Base-by-base conservation (phyloP, 2,888 invertebrate genomes). In the Agrochola lota region DNA sequence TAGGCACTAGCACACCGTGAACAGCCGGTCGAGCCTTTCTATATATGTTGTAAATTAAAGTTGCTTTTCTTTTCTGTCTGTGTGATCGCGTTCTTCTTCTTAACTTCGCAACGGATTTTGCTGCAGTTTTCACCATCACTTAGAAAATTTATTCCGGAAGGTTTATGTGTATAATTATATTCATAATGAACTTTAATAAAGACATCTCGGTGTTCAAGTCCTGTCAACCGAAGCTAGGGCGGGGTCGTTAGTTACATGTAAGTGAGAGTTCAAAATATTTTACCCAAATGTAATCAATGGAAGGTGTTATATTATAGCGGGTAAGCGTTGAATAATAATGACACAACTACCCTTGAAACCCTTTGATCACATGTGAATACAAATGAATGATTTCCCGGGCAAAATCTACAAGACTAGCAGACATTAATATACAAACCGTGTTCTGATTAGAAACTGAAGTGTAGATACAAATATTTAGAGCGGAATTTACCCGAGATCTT, bases 271-370 rank as follows among this genome's bases (percentile, higher is more conserved):
- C 11, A 49, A 67, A 75, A 55, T 12, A 30, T 73, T 70, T 49
- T 12, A 26, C 46, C 15, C 35, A 59, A 75, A 63, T 68, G 60
- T 84, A 84, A 84, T 84, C 78, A 84, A 77, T 78, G 49, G 20
- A 72, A 75, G 55, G 69, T 78, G 78, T 80, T 87, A 85, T 87
- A 78, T 82, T 67, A 71, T 69, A 66, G 26, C 35, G 46, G 43
- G 69, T 77, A 64, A 60, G 75, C 67, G 66, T 62, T 88, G 85
- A 87, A 88, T 87, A 88, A 82, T 80, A 85, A 87, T 80, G 64
- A 59, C 23, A 73, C 68, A 62, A 74, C 55, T 74, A 71, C 69
- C 72, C 72, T 11, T 46, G n/a, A 46, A 76, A 55, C 67, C 83
- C 73, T 87, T 79, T 80, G 74, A 82, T 74, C 76, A 73, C 79